A percentile compares a stretch with the other conserved stretches of the same genome.
Evolutionary conservation across 92 coral and sea anemone species (phyloP).

Genomic region (Palythoa caribaeorum): DNA sequence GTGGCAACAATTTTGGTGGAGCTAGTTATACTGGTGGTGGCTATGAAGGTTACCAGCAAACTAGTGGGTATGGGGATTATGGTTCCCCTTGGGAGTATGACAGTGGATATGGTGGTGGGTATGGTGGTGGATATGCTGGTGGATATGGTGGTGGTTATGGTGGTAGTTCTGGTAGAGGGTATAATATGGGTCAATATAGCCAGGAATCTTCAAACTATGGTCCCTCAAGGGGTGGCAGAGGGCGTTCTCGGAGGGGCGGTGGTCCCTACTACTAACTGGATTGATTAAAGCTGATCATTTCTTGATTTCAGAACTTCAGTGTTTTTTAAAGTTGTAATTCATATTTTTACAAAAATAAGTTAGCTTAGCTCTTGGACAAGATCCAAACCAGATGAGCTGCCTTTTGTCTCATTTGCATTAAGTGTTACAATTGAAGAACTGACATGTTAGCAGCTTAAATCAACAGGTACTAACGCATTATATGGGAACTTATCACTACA

Average conservation of each 20-base stretch:
- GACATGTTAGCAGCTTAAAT: neutral
- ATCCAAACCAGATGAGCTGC: neutral
- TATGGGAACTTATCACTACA: too few species aligned
- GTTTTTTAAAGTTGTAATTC: neutral
- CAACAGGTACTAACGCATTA: neutral
- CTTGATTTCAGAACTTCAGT: neutral
- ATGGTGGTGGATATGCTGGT: neutral
- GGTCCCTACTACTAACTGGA: constrained; percentile 22
- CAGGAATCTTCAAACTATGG: constrained; percentile 65
- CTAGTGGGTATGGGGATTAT: neutral
- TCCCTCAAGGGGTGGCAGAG: constrained; percentile 50
- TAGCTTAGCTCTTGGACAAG: neutral
- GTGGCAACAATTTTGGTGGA: constrained; percentile 50
- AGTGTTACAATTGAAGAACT: neutral
- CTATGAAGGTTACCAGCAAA: constrained; percentile 33
- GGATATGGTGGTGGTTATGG: neutral
- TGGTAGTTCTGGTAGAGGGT: constrained; percentile 13
- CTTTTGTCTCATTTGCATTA: neutral
- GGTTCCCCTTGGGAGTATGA: neutral
- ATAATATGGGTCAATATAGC: constrained; percentile 56
- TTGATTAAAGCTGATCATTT: neutral
- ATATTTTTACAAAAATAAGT: neutral
- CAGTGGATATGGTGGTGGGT: constrained; percentile 19
- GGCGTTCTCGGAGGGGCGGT: constrained; percentile 40
- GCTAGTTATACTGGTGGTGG: constrained; percentile 48